Evolutionary conservation across 1,140 invertebrate species (phyloP).

Genomic region (Drosophila repletoides): DNA sequence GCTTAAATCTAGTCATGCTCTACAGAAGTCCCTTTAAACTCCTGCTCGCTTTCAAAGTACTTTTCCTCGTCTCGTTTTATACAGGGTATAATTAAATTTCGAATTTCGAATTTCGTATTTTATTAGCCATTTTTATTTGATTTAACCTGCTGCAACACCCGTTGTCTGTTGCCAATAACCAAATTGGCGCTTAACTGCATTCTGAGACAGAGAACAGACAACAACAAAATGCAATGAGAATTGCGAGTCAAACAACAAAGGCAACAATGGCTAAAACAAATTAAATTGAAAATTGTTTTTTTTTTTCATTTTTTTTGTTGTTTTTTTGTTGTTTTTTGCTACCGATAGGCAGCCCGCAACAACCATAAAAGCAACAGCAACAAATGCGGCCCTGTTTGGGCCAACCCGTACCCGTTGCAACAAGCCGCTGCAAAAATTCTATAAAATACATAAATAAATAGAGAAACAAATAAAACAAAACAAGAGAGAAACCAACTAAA

Average conservation of each 20-base stretch:
- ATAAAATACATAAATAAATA: slow-evolving; percentile 53
- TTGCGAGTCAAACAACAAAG: slow-evolving; percentile 32
- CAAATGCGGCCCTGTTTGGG: slow-evolving; percentile 17
- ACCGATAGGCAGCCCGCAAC: slow-evolving; percentile 45
- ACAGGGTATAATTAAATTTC: no score
- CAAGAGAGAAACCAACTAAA: slow-evolving; percentile 2
- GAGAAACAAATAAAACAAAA: slow-evolving; percentile 29
- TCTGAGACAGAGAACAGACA: slow-evolving; percentile 43
- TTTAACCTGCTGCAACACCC: slow-evolving; percentile 12
- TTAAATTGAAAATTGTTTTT: slow-evolving; percentile 66
- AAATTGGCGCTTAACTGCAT: slow-evolving; percentile 18
- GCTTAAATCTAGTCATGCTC: no score
- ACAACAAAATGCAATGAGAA: slow-evolving; percentile 43
- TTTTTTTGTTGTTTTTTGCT: slow-evolving; percentile 15
- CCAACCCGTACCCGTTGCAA: slow-evolving; percentile 53
- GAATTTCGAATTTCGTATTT: not conserved
- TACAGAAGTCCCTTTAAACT: no score
- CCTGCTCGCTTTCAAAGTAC: no score
- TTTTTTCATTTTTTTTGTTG: slow-evolving; percentile 33
- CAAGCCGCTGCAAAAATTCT: slow-evolving; percentile 50
- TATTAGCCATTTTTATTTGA: no score
- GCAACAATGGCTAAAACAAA: slow-evolving; percentile 49
- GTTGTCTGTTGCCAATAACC: slow-evolving; percentile 32
- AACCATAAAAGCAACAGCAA: slow-evolving; percentile 63
- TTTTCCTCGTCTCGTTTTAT: no score